Base-by-base conservation (phyloP, 2,888 invertebrate species). In the Vesta saturnalis region DNA sequence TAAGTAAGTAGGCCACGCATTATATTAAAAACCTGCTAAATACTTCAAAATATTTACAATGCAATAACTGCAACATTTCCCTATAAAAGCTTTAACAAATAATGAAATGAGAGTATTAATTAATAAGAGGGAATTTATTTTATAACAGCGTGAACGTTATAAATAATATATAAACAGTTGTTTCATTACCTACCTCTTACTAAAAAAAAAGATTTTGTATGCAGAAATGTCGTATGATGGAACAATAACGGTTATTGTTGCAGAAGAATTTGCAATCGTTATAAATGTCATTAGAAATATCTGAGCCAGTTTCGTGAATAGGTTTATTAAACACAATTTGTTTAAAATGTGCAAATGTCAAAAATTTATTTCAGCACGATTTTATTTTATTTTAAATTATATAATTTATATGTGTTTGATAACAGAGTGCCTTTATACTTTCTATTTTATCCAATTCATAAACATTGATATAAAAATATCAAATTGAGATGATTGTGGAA, bases 351-450 rank as follows among this genome's bases (percentile, higher is more conserved):
- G 39, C n/a, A 39, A 39, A 39, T 39, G 39, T 39, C 39, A 39
- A 39, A 39, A 39, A 39, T 39, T 39, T 39, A n/a, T 39, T 39
- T n/a, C 8, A n/a, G 8, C 39, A 39, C 39, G 39, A 39, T 39
- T 39, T n/a, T 39, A 39, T 39, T 39, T 39, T n/a, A 39, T n/a
- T n/a, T 10, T n/a, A 39, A 21, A 52, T 52, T 52, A 52, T 52
- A 21, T 52, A 52, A 52, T 43, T 43, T 43, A 12, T 14, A 43
- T 19, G 16, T 19, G n/a, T 19, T 19, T 16, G 12, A 19, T 19
- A 18, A 16, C 16, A 19, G 19, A 52, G 19, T 52, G 52, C 18
- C 47, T 19, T 14, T 5, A 52, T 19, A 52, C 52, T 52, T 52
- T 52, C 52, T 52, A 52, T 18, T 52, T 19, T 19, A 19, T 12